Conservation (phyloP, 1,140 invertebrate species). For the Drosophila teissieri region DNA sequence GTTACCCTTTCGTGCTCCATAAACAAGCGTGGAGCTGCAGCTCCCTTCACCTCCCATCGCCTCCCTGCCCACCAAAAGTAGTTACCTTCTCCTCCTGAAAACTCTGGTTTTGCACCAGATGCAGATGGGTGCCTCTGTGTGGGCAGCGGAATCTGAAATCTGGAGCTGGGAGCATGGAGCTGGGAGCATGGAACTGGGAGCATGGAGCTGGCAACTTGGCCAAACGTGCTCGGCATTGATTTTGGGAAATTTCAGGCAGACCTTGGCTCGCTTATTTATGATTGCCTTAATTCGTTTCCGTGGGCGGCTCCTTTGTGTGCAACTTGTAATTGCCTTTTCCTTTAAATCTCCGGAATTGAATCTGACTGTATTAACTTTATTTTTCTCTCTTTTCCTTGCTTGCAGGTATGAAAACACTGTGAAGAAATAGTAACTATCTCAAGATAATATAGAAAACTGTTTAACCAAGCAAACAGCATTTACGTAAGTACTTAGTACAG, state of each 20-base stretch:
- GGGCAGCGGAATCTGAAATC: conserved; percentile 24
- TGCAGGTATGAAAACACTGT: conserved; percentile 37
- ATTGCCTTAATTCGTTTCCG: conserved; percentile 56
- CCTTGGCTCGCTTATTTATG: conserved; percentile 55
- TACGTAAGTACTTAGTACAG: conserved; percentile 23
- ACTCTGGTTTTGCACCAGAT: conserved; percentile 25
- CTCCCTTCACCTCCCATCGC: not conserved
- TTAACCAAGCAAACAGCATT: conserved; percentile 4
- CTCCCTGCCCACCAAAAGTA: not conserved
- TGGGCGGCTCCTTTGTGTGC: conserved; percentile 35
- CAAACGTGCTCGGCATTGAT: conserved; percentile 51
- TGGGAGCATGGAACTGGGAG: not conserved
- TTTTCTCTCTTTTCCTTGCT: not conserved
- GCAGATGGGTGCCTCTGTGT: conserved; percentile 47
- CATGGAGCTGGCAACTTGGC: conserved; percentile 1
- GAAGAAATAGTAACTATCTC: not conserved
- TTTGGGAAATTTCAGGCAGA: conserved; percentile 40
- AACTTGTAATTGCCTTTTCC: conserved; percentile 45
- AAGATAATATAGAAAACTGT: conserved; percentile 24
- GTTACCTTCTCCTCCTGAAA: conserved; percentile 20
- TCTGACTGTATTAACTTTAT: conserved; percentile 36
- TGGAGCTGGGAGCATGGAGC: conserved; percentile 1
- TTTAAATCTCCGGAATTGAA: conserved; percentile 15
- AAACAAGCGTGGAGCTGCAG: conserved; percentile 33
- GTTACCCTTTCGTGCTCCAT: conserved; percentile 59